Conservation (phyloP, 2,797 vertebrate genomes). For the Nasua narica region DNA sequence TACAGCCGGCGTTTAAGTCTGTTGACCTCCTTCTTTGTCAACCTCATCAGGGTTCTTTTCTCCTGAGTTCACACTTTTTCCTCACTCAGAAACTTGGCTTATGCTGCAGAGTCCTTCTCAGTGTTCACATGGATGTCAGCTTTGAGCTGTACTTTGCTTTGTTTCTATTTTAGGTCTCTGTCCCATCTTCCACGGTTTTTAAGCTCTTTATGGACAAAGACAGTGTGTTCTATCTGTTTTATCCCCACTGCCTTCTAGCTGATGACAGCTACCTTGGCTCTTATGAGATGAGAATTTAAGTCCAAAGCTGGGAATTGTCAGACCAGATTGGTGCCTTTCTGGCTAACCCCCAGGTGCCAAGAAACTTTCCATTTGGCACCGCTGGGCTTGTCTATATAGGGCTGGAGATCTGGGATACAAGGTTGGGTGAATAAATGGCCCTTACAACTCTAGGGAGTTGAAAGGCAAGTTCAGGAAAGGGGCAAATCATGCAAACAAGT, state of each 20-base stretch:
- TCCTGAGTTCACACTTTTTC: not conserved
- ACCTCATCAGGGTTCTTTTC: not conserved
- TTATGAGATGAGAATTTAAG: not conserved
- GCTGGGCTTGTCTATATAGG: not conserved
- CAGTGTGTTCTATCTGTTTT: not conserved
- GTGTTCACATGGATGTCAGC: not conserved
- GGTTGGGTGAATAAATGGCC: not conserved
- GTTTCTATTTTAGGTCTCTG: not conserved
- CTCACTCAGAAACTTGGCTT: not conserved
- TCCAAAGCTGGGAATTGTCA: not conserved
- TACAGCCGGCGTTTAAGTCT: not conserved
- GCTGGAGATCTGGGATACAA: not conserved
- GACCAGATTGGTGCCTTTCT: not conserved
- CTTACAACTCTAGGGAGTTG: not conserved
- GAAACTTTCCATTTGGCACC: not conserved
- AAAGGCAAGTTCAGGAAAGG: not conserved
- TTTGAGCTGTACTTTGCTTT: not conserved
- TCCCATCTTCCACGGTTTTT: not conserved
- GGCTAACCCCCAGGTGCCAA: not conserved
- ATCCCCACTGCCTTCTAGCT: not conserved
- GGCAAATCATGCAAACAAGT: not conserved
- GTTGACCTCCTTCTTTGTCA: not conserved
- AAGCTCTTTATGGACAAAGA: not conserved
- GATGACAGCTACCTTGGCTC: not conserved
- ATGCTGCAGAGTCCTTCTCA: not conserved